Base-by-base conservation (phyloP, 2,888 invertebrate genomes). In the Chrysomela aeneicollis region DNA sequence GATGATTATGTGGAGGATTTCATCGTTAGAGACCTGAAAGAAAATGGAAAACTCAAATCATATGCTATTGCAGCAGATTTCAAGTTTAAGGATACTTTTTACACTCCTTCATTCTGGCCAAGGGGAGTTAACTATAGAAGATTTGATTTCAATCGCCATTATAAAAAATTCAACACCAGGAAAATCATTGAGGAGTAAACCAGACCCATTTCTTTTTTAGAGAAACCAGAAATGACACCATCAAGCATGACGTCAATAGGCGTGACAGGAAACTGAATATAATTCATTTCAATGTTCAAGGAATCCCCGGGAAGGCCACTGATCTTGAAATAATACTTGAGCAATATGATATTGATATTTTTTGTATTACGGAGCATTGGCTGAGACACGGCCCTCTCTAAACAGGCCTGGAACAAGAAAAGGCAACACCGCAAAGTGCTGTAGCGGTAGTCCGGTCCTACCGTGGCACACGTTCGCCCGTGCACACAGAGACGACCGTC, bases 261-360 rank as follows among this genome's bases (percentile, higher is more conserved):
- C 21, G 1, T 19, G 19, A 50, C 22, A 50, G 50, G 3, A 50
- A 50, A 19, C 26, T 26, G 26, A 49, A 49, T 9, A 15, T 15
- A 49, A 49, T 49, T 10, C 51, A 51, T 51, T 51, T 51, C 51
- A 51, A 51, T 51, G 51, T 26, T 51, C 26, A 51, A 51, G 51
- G 26, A 21, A 51, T 22, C 15, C n/a, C 2, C 22, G 52, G 32
- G 26, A 30, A 32, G 52, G 52, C 32, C 22, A 32, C 52, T 32
- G 52, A 53, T 53, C 52, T 53, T 53, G 52, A 53, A 53, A 53
- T 53, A 15, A 53, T 53, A 32, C 52, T 53, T 32, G 26, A 51
- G 51, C 15, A 21, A 37, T 54, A 37, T 9, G 26, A 51, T 51
- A 51, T 51, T 51, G 51, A 51, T 51, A 52, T 52, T 52, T 52